phyloP scores from a whole-genome alignment of 2,797 vertebrate genomes.

The Hapalemur alaotrensis region DNA sequence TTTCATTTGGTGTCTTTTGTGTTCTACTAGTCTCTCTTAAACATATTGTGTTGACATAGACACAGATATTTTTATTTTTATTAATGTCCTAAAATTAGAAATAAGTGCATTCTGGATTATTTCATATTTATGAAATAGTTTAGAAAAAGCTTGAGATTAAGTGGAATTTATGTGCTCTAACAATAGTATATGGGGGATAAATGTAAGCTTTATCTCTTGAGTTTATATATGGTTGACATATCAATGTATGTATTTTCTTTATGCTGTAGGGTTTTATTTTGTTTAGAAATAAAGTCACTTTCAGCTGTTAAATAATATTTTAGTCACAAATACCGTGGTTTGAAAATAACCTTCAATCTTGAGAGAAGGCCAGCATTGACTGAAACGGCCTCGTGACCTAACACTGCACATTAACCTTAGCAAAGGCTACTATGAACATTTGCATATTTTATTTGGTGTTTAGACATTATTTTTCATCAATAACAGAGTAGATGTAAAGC shows the following conservation, averaged over 20 bases:
- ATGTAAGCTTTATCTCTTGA: neutral
- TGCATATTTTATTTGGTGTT: neutral
- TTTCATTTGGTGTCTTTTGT: neutral
- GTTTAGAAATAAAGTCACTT: neutral
- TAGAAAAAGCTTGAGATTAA: neutral
- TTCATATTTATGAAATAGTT: neutral
- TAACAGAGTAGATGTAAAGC: neutral
- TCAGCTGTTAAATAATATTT: neutral
- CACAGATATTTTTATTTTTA: neutral
- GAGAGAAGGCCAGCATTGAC: neutral
- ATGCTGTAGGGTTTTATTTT: neutral
- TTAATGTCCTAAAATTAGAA: neutral
- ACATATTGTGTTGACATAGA: neutral
- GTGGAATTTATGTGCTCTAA: neutral
- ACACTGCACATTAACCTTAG: neutral
- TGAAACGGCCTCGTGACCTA: neutral
- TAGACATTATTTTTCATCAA: neutral
- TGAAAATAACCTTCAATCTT: neutral
- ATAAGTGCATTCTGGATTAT: neutral
- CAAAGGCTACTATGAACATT: neutral
- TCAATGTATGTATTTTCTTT: neutral
- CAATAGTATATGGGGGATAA: neutral
- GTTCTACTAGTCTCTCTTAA: neutral
- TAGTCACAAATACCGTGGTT: neutral
- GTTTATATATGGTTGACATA: neutral